These are phyloP conservation scores for Lepeophtheirus nordmannii DNA, from an alignment of 2,888 invertebrate species.

Conservation along the genomic window DNA sequence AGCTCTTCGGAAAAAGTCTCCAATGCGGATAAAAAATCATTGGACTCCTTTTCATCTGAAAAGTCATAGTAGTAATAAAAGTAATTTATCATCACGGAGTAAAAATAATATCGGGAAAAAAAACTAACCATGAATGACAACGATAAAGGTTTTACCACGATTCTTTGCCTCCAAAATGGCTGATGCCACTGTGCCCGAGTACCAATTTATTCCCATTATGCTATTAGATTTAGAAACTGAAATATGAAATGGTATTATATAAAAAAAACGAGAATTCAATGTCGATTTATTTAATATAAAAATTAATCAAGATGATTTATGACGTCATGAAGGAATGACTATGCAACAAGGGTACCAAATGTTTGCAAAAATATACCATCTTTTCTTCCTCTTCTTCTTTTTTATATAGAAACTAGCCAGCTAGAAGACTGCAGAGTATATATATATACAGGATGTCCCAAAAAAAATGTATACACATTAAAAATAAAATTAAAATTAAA, in stretches of 20 bases:
- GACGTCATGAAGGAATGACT: neutral
- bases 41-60: neutral
- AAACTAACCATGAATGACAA: conserved; percentile 2
- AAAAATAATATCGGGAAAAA: no score
- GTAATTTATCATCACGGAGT: neutral
- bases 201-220: conserved; percentile 9
- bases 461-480: no score
- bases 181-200: neutral
- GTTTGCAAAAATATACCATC: no score
- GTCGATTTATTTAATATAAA: neutral
- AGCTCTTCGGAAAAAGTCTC: neutral
- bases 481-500: no score
- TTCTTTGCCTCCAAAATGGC: conserved; percentile 12
- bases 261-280: no score
- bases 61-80: neutral
- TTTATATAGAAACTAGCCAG: no score
- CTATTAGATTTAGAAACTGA: no score
- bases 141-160: neutral
- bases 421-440: no score
- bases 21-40: neutral
- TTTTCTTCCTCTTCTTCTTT: no score
- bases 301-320: neutral
- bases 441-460: no score
- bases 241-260: no score
- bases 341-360: no score